phyloP scores from a whole-genome alignment of 1,140 invertebrate species.

The Drosophila chauvacae region DNA sequence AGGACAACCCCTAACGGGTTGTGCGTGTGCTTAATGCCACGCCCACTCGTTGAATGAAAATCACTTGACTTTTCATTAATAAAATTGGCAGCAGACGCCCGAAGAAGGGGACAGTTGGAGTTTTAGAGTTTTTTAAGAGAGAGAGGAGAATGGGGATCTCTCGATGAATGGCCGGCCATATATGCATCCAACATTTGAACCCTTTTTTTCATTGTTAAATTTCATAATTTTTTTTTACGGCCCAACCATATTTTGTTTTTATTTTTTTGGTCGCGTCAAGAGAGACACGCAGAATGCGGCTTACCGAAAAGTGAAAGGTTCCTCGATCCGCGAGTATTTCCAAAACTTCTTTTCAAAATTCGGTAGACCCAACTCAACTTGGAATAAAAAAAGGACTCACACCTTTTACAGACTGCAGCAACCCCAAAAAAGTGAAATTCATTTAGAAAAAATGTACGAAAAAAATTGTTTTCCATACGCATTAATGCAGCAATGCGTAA shows the following conservation, averaged over 20 bases:
- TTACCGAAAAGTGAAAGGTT: slow-evolving; percentile 69
- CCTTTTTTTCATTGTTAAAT: slow-evolving; percentile 53
- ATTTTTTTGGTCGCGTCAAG: slow-evolving; percentile 50
- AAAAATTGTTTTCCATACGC: slow-evolving; percentile 76
- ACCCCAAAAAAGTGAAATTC: slow-evolving; percentile 58
- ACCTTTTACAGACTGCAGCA: slow-evolving; percentile 36
- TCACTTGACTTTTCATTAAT: slow-evolving; percentile 83
- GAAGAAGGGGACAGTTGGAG: slow-evolving; percentile 19
- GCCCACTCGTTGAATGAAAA: slow-evolving; percentile 64
- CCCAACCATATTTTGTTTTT: not conserved
- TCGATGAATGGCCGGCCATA: slow-evolving; percentile 33
- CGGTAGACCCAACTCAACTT: slow-evolving; percentile 27
- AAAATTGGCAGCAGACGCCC: slow-evolving; percentile 67
- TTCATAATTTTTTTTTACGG: slow-evolving; percentile 54
- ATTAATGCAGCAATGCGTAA: slow-evolving; percentile 80
- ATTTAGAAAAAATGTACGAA: slow-evolving; percentile 22
- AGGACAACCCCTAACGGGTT: too few species aligned
- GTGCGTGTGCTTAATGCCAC: slow-evolving; percentile 62
- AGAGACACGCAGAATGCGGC: slow-evolving; percentile 77
- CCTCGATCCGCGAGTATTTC: slow-evolving; percentile 47
- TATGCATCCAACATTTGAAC: slow-evolving; percentile 31
- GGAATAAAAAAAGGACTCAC: not conserved
- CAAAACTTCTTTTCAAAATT: slow-evolving; percentile 65
- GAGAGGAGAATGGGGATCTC: not conserved
- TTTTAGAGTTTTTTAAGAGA: slow-evolving; percentile 21